Conservation (phyloP, 1,140 invertebrate genomes). For the Drosophila littoralis region DNA sequence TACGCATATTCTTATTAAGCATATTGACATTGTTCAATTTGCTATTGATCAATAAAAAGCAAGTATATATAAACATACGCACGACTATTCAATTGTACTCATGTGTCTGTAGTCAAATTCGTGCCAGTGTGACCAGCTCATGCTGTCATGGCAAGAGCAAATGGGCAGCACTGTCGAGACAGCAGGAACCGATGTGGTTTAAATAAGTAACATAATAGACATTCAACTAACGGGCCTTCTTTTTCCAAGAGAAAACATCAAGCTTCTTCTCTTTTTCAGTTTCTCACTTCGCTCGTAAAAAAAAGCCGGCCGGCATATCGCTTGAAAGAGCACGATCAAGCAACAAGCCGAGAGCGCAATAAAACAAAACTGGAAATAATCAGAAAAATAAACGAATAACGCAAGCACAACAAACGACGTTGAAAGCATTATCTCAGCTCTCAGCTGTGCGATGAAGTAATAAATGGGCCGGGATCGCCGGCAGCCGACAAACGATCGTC, state of each 20-base stretch:
- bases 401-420: constrained; percentile 55
- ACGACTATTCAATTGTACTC: too few relatives aligned
- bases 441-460: constrained; percentile 56
- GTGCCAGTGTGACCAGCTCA: too few relatives aligned
- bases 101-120: too few relatives aligned
- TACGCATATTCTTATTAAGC: too few relatives aligned
- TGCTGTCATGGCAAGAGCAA: not conserved
- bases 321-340: constrained; percentile 18
- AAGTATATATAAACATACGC: too few relatives aligned
- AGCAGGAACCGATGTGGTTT: not conserved
- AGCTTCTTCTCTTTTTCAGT: not conserved
- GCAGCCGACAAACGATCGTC: constrained; percentile 24
- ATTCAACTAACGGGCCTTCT: not conserved
- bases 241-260: not conserved
- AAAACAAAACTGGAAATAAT: constrained; percentile 31
- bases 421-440: constrained; percentile 43
- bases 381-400: constrained; percentile 50
- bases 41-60: too few relatives aligned
- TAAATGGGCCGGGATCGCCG: constrained; percentile 45
- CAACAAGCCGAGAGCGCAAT: constrained; percentile 1
- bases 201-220: not conserved
- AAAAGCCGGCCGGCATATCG: constrained; percentile 49
- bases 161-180: not conserved
- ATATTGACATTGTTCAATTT: not conserved
- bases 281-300: not conserved